phyloP scores from a whole-genome alignment of 2,113 vertebrate genomes.

The Vulpes ferrilata region DNA sequence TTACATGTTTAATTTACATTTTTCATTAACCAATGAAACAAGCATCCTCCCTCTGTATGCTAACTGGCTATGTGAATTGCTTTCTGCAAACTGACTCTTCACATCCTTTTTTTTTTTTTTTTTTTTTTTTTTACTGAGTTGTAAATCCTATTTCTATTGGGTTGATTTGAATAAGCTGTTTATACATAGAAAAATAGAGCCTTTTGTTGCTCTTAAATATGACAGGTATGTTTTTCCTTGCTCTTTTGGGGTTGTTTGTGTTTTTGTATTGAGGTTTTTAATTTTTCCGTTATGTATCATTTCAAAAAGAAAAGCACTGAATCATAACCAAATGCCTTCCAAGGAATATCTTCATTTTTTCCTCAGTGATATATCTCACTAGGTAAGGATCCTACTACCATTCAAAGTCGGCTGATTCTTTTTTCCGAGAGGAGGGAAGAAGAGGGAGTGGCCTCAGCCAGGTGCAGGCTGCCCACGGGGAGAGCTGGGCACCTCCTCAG shows the following conservation, averaged over 20 bases:
- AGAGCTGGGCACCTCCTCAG: background rate
- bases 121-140: background rate
- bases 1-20: background rate
- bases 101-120: background rate
- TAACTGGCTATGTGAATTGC: background rate
- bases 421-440: background rate
- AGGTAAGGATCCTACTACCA: background rate
- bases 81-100: background rate
- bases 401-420: background rate
- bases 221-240: background rate
- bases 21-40: conserved; percentile 10
- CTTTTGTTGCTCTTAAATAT: background rate
- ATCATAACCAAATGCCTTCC: background rate
- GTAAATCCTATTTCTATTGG: background rate
- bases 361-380: background rate
- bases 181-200: background rate
- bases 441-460: background rate
- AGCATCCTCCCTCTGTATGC: background rate
- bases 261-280: background rate
- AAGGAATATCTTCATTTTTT: background rate
- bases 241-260: background rate
- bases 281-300: background rate
- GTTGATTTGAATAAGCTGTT: conserved; percentile 1
- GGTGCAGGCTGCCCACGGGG: no score
- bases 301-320: background rate